These are phyloP conservation scores for Melinopterus prodromus DNA, from an alignment of 2,888 invertebrate genomes.

Conservation along the genomic window DNA sequence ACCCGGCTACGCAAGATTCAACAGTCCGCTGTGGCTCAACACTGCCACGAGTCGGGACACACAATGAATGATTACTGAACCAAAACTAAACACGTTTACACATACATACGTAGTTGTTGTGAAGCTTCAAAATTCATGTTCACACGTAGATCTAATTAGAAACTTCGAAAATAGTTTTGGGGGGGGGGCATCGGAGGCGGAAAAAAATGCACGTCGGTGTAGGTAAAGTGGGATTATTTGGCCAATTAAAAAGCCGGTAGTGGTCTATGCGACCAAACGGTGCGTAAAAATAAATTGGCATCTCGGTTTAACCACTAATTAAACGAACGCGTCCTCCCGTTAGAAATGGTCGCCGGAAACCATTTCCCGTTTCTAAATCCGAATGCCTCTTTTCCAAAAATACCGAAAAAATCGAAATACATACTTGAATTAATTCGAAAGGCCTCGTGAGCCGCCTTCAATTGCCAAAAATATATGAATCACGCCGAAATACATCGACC, in stretches of 20 bases:
- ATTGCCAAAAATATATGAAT: neutral
- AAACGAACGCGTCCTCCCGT: neutral
- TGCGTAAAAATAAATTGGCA: neutral
- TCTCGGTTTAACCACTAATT: neutral
- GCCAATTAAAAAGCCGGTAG: constrained; percentile 4
- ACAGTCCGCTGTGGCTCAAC: no score
- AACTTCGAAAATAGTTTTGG: neutral
- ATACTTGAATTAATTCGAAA: neutral
- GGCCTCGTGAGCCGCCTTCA: neutral
- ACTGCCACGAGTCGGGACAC: no score
- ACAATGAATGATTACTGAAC: neutral
- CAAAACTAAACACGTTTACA: neutral
- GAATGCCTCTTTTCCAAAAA: neutral
- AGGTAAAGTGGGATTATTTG: constrained; percentile 4
- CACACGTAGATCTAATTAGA: neutral
- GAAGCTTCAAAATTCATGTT: neutral
- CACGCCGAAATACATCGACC: neutral
- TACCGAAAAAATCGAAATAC: neutral
- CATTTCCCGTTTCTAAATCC: neutral
- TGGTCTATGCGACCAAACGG: neutral
- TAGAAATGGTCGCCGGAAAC: neutral
- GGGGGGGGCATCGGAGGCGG: neutral
- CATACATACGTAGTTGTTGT: neutral
- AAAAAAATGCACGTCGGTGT: neutral
- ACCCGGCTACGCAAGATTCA: no score